Base-by-base conservation (phyloP, 2,888 invertebrate species). In the Allolobophora icterica region DNA sequence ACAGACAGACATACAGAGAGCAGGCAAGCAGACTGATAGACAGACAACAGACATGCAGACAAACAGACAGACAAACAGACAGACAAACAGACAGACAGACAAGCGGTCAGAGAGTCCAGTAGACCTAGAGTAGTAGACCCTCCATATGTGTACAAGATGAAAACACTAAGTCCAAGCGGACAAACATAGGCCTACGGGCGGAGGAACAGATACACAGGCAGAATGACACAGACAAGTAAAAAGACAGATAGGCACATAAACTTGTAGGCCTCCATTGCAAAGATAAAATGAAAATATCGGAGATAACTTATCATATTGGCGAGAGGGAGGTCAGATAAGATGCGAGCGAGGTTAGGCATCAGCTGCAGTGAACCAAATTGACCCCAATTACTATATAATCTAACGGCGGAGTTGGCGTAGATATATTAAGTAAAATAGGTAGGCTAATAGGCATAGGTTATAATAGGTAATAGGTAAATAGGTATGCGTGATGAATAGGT, bases 1-100 rank as follows among this genome's bases (percentile, higher is more conserved):
- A 83, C 83, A 83, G 83, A 17, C 71, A 71, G 71, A 71, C 71
- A 8, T 3, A 71, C 71, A 90, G 90, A 90, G 6, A 90, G 42
- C 4, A 13, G 19, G 21, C 52, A 21, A 21, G 21, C 52, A 52
- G 52, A 52, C 52, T 21, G 15, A 52, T 15, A 17, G 13, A 13
- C 42, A 1, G 17, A 89, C 35, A 38, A 8, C 8, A 38, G 38
- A 38, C 38, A 3, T 38, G 8, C 4, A 38, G 38, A 38, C 38
- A 38, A 38, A 38, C 38, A 13, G 89, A 89, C 40, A 89, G 89
- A 89, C 40, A 33, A 35, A 89, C 40, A 33, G 89, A 89, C 21
- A 24, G 35, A 33, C 21, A 2, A 13, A 42, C 33, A 19, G 45
- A 89, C 45, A 89, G 89, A 89, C 45, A 40, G 89, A 42, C 13